These are phyloP conservation scores for Phymatocera aterrima DNA, from an alignment of 2,888 invertebrate genomes.

Conservation along the genomic window DNA sequence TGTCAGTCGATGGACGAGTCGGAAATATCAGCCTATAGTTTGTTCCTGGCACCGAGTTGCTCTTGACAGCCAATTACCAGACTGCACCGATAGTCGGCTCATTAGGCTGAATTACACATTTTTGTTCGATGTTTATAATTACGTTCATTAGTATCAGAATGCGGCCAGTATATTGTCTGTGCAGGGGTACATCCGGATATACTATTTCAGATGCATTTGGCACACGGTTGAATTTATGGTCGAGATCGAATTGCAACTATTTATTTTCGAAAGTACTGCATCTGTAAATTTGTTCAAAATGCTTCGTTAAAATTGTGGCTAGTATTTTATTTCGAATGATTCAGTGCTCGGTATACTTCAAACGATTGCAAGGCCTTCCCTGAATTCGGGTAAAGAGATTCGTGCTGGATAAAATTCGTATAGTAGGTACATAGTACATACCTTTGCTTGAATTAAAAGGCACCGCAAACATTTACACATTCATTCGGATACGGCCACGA, in stretches of 20 bases:
- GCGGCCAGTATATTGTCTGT: neutral
- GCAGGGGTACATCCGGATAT: neutral
- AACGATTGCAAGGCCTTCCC: neutral
- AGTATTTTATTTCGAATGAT: neutral
- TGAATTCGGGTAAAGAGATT: neutral
- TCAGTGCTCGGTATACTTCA: neutral
- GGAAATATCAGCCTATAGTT: slow-evolving; percentile 28
- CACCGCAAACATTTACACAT: neutral
- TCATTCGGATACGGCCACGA: neutral
- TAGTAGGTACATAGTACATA: neutral
- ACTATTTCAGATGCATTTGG: neutral
- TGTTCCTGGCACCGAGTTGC: slow-evolving; percentile 41
- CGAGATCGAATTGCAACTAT: neutral
- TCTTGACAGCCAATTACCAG: slow-evolving; percentile 57
- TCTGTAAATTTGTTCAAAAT: neutral
- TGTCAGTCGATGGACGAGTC: slow-evolving; percentile 25
- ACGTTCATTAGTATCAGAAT: neutral
- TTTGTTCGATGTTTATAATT: slow-evolving; percentile 17
- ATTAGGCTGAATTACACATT: slow-evolving; percentile 30
- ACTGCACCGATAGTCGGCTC: neutral
- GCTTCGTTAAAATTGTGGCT: neutral
- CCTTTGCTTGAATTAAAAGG: neutral
- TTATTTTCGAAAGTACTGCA: neutral
- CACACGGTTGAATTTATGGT: neutral
- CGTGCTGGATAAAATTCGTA: neutral